phyloP scores from a whole-genome alignment of 53 echinoderm and acorn worm genomes.

The Apostichopus leukothele region DNA sequence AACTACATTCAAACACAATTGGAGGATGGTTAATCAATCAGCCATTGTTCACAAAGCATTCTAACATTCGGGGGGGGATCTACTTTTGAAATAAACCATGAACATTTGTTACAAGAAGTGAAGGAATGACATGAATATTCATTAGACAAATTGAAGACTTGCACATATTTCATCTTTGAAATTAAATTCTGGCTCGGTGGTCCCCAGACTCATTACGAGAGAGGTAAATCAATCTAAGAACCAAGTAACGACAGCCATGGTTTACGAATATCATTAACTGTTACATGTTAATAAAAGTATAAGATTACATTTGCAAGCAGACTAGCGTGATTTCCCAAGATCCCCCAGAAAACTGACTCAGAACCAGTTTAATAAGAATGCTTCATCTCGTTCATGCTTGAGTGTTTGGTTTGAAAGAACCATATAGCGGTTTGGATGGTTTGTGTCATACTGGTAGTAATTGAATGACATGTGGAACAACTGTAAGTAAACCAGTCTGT shows the following conservation, averaged over 20 bases:
- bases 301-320: constrained; percentile 6
- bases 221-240: background rate
- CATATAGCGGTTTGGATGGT: too few relatives aligned
- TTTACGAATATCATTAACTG: constrained; percentile 11
- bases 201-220: constrained; percentile 13
- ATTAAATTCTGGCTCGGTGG: constrained; percentile 19
- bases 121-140: too few relatives aligned
- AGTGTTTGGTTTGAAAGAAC: too few relatives aligned
- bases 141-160: constrained; percentile 14
- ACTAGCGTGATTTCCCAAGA: background rate
- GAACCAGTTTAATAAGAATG: background rate
- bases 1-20: too few relatives aligned
- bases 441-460: too few relatives aligned
- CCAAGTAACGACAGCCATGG: background rate
- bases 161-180: constrained; percentile 12
- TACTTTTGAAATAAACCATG: too few relatives aligned
- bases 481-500: too few relatives aligned
- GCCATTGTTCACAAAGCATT: too few relatives aligned
- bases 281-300: constrained; percentile 42
- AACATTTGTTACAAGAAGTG: too few relatives aligned
- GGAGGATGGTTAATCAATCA: too few relatives aligned
- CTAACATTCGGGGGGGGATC: too few relatives aligned
- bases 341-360: constrained; percentile 29
- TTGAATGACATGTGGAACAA: too few relatives aligned
- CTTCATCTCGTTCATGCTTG: background rate